Conservation (phyloP, 1,140 invertebrate species). For the Nomia melanderi region DNA sequence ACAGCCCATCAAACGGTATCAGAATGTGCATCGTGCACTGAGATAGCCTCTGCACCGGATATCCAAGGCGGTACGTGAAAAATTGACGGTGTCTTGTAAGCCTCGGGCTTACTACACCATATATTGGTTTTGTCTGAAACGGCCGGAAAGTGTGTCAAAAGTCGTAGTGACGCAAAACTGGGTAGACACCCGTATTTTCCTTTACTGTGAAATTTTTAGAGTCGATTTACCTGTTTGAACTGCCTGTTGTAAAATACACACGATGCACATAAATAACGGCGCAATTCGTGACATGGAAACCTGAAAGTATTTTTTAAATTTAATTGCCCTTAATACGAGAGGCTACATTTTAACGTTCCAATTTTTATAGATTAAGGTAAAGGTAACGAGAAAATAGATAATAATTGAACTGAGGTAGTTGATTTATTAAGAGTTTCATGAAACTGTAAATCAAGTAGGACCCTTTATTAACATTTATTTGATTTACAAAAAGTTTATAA, state of each 20-base stretch:
- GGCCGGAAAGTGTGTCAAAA: conserved; percentile 28
- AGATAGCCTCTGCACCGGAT: neutral
- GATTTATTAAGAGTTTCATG: too few species aligned
- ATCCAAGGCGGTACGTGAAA: conserved; percentile 14
- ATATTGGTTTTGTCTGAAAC: conserved; percentile 14
- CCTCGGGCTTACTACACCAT: neutral
- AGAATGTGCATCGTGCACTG: conserved; percentile 1
- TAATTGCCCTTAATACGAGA: too few species aligned
- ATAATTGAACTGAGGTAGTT: too few species aligned
- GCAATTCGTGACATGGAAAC: too few species aligned
- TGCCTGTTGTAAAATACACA: neutral
- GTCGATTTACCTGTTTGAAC: neutral
- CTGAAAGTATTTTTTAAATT: too few species aligned
- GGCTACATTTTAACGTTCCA: too few species aligned
- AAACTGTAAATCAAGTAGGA: too few species aligned
- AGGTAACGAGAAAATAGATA: too few species aligned
- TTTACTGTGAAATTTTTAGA: neutral
- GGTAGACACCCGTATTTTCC: conserved; percentile 3
- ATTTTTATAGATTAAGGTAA: too few species aligned
- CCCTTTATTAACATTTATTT: too few species aligned
- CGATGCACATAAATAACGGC: too few species aligned
- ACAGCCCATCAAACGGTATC: conserved; percentile 32
- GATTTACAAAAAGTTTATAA: too few species aligned
- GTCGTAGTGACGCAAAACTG: neutral
- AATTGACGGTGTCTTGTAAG: conserved; percentile 15